Base-by-base conservation (phyloP, 2,888 invertebrate species). In the Hirtodrosophila alboralis region DNA sequence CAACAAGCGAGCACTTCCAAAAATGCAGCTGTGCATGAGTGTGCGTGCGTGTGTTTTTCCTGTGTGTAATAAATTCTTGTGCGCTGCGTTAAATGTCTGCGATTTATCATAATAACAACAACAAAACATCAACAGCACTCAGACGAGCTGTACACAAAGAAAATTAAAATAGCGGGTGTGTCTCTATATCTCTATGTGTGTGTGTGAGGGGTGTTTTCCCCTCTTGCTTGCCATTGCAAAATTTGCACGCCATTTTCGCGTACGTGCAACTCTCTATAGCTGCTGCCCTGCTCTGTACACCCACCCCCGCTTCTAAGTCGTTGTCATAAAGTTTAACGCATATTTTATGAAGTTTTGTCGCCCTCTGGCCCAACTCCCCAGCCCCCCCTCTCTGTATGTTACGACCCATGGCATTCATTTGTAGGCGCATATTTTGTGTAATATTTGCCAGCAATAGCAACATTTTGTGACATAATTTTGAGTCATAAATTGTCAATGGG, bases 401-500 rank as follows among this genome's bases (percentile, higher is more conserved):
- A 27, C 48, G 60, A 48, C 28, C 47, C 53, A 36, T 53, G 65
- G 57, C 57, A 70, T 65, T 65, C 61, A 70, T 70, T 70, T 70
- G 70, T 70, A 70, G 70, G 70, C 70, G 65, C 70, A 70, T 70
- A 70, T 65, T 70, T 70, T 61, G 71, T 57, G 9, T 57, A 65
- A 52, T 70, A 70, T 69, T 69, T 65, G 54, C 37, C 26, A 51
- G 21, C 44, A 44, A 30, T 36, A 62, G 14, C 62, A 58, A 59
- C 60, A 67, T 67, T 79, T 80, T 80, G 80, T 75, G 78, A 81
- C 81, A 81, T 78, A 72, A 78, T 78, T 77, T 78, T 66, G 49
- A 64, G 69, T 64, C 78, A 78, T 78, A 78, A 78, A 78, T 78
- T 78, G 75, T 59, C 65, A 78, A 75, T 78, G 69, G 44, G 47